Base-by-base conservation (phyloP, 2,113 vertebrate species). In the Alethe diademata region DNA sequence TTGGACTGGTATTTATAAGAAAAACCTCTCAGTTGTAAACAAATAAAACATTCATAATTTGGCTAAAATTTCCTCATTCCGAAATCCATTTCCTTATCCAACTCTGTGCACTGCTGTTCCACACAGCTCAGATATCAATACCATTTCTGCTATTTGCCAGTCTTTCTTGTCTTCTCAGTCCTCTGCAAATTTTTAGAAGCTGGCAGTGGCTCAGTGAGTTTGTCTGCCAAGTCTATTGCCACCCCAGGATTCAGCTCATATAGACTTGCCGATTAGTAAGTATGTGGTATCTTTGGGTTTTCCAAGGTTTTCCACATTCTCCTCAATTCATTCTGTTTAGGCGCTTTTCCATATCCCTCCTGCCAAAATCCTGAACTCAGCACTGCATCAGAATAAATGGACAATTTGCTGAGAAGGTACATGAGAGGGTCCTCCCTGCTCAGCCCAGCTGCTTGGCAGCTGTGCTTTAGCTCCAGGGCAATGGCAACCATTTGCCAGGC, bases 371-470 rank as follows among this genome's bases (percentile, higher is more conserved):
- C 78, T 61, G 43, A 91, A 91, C 73, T 82, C 3, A 0, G 43
- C 5, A 2, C 7, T 56, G 76, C 25, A 19, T 36, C 53, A 78
- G 45, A 93, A 94, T 85, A 92, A 94, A 95, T 10, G 71, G 92
- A 90, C 73, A 87, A 78, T 87, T 89, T 96, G 72, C 76, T 93
- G 66, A 86, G 79, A 89, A 78, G 51, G 56, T 84, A 75, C 65
- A 40, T 72, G 84, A 78, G 65, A 91, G 65, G 56, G 87, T 85
- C 69, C 71, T 80, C 78, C 69, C 84, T 73, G 80, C 76, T 78
- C 93, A 94, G 80, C 69, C 60, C 87, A 95, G 96, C 73, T 95
- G 87, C 56, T 66, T 94, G 95, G 80, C 83, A 93, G 84, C 72
- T 92, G 35, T 51, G 35, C 38, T 71, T 22, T 33, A 82, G 87